These are phyloP conservation scores for Pogonus chalceus DNA, from an alignment of 1,140 invertebrate genomes.

Conservation along the genomic window DNA sequence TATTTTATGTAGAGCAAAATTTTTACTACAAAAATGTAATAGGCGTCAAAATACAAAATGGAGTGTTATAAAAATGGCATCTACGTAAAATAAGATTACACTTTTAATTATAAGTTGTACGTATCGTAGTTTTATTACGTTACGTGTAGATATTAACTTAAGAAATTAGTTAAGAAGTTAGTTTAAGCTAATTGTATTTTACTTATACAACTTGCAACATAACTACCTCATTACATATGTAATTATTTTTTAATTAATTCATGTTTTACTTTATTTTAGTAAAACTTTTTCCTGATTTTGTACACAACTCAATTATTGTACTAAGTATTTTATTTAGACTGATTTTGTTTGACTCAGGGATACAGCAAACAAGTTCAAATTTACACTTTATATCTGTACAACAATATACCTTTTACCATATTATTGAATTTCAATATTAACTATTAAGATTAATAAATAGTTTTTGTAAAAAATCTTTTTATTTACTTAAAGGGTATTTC, in stretches of 20 bases:
- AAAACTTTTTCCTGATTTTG: too few species aligned
- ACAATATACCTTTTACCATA: too few species aligned
- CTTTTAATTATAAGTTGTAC: background rate
- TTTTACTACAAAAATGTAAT: conserved; percentile 13
- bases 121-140: background rate
- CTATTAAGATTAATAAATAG: background rate
- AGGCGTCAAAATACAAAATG: conserved; percentile 22
- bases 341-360: conserved; percentile 4
- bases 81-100: conserved; percentile 18
- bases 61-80: conserved; percentile 18
- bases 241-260: too few species aligned
- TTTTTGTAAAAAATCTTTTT: background rate
- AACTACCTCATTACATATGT: background rate
- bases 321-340: conserved; percentile 1
- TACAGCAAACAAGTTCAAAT: background rate
- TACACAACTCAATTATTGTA: background rate
- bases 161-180: background rate
- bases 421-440: background rate
- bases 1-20: conserved; percentile 21
- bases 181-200: background rate
- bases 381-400: background rate
- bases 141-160: background rate
- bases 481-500: too few species aligned
- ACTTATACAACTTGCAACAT: background rate
- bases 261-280: too few species aligned